Base-by-base conservation (phyloP, 2,113 vertebrate species). In the Rousettus leschenaultii region DNA sequence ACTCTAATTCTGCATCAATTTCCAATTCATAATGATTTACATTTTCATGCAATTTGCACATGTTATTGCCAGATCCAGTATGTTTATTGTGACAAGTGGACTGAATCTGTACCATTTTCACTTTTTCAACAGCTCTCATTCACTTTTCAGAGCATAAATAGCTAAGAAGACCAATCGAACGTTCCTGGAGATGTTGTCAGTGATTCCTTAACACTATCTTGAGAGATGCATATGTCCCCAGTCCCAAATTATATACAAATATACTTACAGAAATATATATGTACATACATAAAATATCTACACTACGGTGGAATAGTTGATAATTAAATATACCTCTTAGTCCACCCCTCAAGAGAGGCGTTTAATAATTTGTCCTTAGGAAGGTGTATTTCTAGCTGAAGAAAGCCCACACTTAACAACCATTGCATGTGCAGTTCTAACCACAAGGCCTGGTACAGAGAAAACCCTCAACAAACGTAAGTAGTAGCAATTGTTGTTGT, bases 311-410 rank as follows among this genome's bases (percentile, higher is more conserved):
- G 19, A 65, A 45, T 86, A 77, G 94, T 75, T 78, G 21, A 59
- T 78, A 92, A 93, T 89, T 86, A 94, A 95, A 68, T 33, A 89
- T 33, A 35, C 19, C 14, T 89, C 48, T 55, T 86, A 66, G 48
- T 55, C 38, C 7, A 89, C 38, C 43, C 38, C 63, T 85, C 57
- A 61, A 43, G 51, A 88, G 85, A 87, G 21, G 53, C 19, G 51
- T 63, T 92, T 92, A 77, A 53, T 66, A 85, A 65, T 71, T 33
- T 35, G 10, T 92, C 75, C 73, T 82, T 40, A 28, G 55, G 57
- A 89, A 95, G 13, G 16, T 7, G 26, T n/a, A 73, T 82, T 89
- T 94, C 28, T 86, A 19, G 8, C 18, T 73, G 15, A 86, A 43
- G 48, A 66, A 94, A 91, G 10, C 18, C 45, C 61, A 26, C 16